Percentiles rank a stretch among this genome's conserved stretches.
These are phyloP conservation scores for Smittia sp. DNA, from an alignment of 2,888 invertebrate genomes.

Conservation along the genomic window DNA sequence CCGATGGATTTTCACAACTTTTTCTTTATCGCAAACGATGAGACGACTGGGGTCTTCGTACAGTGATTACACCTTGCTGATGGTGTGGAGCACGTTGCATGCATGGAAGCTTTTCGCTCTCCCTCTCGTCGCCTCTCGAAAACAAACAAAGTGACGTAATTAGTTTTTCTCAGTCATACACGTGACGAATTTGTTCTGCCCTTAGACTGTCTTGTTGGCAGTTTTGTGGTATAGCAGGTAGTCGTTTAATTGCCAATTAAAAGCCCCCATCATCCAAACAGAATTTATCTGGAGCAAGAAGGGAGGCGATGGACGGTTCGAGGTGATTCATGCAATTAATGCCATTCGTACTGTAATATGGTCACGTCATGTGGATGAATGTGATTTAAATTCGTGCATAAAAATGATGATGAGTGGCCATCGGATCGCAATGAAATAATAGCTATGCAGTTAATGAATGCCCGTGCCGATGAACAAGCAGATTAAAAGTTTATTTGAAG, in stretches of 20 bases:
- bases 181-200: background rate
- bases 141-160: conserved; percentile 30
- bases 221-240: background rate
- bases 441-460: too few relatives aligned
- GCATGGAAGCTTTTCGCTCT: background rate
- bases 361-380: too few relatives aligned
- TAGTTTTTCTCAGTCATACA: conserved; percentile 23
- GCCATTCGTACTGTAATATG: background rate
- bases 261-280: background rate
- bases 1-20: background rate
- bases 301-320: background rate
- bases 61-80: background rate
- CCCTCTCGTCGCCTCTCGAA: background rate
- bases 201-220: background rate
- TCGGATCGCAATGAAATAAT: too few relatives aligned
- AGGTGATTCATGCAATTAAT: background rate
- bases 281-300: background rate
- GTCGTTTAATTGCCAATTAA: background rate
- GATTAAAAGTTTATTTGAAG: too few relatives aligned
- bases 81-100: background rate
- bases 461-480: too few relatives aligned
- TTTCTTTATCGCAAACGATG: background rate
- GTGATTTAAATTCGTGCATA: too few relatives aligned
- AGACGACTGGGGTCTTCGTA: background rate
- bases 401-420: too few relatives aligned